phyloP scores from a whole-genome alignment of 2,797 vertebrate species.

The Pogonophryne albipinna region DNA sequence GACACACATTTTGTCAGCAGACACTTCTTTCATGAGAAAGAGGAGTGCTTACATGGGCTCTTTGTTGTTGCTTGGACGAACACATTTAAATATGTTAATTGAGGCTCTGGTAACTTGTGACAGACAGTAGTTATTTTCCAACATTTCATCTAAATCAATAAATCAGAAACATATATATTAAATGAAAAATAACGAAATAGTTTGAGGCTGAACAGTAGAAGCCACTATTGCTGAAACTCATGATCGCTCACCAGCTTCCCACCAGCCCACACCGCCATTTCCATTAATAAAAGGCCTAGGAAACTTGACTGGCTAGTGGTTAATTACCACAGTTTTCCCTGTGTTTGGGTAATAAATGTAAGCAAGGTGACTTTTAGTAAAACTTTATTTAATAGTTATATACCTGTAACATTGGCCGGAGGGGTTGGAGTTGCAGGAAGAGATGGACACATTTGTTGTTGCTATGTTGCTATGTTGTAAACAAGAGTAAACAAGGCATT shows the following conservation, averaged over 20 bases:
- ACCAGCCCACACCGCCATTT: too few relatives aligned
- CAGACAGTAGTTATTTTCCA: neutral
- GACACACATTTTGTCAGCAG: neutral
- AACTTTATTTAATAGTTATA: neutral
- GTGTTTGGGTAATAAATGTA: neutral
- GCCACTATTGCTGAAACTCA: neutral
- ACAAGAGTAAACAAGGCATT: slow-evolving; percentile 14
- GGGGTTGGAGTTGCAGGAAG: slow-evolving; percentile 18
- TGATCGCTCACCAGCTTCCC: neutral
- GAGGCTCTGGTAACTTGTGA: neutral
- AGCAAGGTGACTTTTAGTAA: neutral
- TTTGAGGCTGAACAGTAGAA: neutral
- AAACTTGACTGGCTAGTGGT: neutral
- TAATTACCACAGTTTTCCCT: neutral
- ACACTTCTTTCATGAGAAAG: neutral
- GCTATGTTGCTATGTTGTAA: slow-evolving; percentile 3
- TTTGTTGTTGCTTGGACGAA: neutral
- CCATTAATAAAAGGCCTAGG: too few relatives aligned
- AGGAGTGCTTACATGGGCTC: neutral
- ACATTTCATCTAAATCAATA: too few relatives aligned
- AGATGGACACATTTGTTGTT: slow-evolving; percentile 5
- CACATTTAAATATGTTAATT: neutral
- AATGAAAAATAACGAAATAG: neutral
- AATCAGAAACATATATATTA: too few relatives aligned
- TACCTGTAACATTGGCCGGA: neutral